Evolutionary conservation across 2,888 invertebrate species (phyloP), one percentile per base, ranked within the genome.

Genomic region (Epinotia demarniana): DNA sequence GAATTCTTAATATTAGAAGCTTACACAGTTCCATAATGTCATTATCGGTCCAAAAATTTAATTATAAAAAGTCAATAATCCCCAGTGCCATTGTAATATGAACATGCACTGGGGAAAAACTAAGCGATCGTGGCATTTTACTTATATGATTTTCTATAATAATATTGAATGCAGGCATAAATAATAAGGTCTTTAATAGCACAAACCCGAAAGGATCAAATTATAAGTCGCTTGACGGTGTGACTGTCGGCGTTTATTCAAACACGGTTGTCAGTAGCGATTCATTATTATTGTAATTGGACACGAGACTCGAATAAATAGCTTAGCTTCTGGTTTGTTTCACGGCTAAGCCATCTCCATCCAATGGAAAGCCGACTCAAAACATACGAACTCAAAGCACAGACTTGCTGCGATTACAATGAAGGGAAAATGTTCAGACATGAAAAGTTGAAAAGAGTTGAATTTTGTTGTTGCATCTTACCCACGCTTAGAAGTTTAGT

Each of bases 211-310:
- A 39, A 9, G 39, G 9, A 8, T 39, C 39, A 39, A 39, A 39
- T 39, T 39, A 39, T 12, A 66, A 16, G 39, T 63, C 39, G 19
- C 58, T 46, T 18, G 76, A 78, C 84, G 79, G 83, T 84, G 84
- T 85, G 80, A 86, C 79, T 81, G 80, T 78, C 78, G 78, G 81
- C 81, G 74, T 78, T 72, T 80, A 83, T 85, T 84, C 85, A 82
- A 86, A 85, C 82, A 84, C 81, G 77, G 83, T 79, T 85, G 86
- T 85, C 85, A 85, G 84, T 82, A 80, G 83, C 83, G 85, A 90
- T 89, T 89, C 86, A 89, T 89, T 90, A 89, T 87, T 83, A 84
- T 86, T 86, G 89, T 90, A 90, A 90, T 89, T 90, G 86, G 88
- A 90, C 85, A 86, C 89, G 86, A 85, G 86, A 86, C 85, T 84